phyloP scores from a whole-genome alignment of 2,888 invertebrate species.

The Troides aeacus region DNA sequence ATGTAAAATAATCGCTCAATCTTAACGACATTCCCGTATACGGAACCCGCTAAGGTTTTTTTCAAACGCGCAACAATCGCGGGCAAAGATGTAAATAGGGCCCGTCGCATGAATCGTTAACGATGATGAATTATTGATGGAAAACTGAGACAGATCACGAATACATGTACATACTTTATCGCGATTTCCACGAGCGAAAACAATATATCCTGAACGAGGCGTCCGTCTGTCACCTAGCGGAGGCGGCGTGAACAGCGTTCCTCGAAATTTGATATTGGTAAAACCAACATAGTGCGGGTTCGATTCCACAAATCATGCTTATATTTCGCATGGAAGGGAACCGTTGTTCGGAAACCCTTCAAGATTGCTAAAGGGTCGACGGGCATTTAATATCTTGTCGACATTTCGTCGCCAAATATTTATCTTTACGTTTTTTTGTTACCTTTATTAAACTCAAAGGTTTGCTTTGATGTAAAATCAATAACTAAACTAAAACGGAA shows the following conservation, averaged over 20 bases:
- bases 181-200: slow-evolving; percentile 14
- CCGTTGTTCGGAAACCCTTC: slow-evolving; percentile 55
- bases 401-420: slow-evolving; percentile 60
- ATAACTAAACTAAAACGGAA: too few relatives aligned
- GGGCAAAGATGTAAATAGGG: slow-evolving; percentile 19
- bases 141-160: slow-evolving; percentile 23
- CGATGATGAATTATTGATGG: slow-evolving; percentile 26
- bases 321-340: slow-evolving; percentile 46
- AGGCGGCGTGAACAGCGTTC: slow-evolving; percentile 33
- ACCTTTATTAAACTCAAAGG: too few relatives aligned
- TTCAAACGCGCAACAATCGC: slow-evolving; percentile 11
- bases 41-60: slow-evolving; percentile 21
- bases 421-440: slow-evolving; percentile 32
- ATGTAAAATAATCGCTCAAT: slow-evolving; percentile 19
- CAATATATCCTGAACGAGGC: slow-evolving; percentile 7
- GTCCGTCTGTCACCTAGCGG: slow-evolving; percentile 29
- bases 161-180: slow-evolving; percentile 17
- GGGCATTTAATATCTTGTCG: slow-evolving; percentile 45
- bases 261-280: slow-evolving; percentile 47
- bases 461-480: too few relatives aligned
- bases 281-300: slow-evolving; percentile 46
- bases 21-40: slow-evolving; percentile 13
- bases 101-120: slow-evolving; percentile 15
- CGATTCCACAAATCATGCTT: slow-evolving; percentile 43
- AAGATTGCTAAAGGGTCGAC: slow-evolving; percentile 38